Conservation (phyloP, 2,113 vertebrate species). For the Edolisoma coerulescens region DNA sequence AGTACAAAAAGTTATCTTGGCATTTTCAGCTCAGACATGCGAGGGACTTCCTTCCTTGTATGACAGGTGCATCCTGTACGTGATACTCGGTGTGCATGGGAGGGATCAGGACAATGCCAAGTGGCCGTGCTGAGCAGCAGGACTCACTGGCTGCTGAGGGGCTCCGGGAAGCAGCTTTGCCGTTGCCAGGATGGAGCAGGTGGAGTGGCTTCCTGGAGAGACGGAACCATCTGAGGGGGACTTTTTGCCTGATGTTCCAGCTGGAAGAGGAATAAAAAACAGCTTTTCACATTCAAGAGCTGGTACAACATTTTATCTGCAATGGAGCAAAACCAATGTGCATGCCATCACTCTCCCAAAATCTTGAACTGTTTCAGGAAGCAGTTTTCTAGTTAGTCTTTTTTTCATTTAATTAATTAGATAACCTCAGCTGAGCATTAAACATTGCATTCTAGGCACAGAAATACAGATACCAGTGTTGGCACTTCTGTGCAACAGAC, state of each 20-base stretch:
- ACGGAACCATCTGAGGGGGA: conserved; percentile 63
- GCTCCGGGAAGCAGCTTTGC: conserved; percentile 75
- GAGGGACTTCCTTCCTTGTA: background rate
- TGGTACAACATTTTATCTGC: background rate
- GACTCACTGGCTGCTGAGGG: conserved; percentile 75
- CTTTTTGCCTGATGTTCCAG: conserved; percentile 70
- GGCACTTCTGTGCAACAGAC: background rate
- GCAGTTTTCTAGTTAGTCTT: background rate
- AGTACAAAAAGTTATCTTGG: background rate
- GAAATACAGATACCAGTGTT: background rate
- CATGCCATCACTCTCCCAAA: background rate
- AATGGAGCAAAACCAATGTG: background rate
- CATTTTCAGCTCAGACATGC: background rate
- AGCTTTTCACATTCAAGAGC: background rate
- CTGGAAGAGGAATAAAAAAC: conserved; percentile 35
- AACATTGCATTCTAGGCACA: background rate
- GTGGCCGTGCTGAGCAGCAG: background rate
- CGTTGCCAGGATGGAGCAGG: conserved; percentile 64
- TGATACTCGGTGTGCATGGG: background rate
- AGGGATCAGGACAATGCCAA: background rate
- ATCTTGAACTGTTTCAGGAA: background rate
- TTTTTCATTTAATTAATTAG: background rate
- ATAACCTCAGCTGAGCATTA: background rate
- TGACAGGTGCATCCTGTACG: accelerated
- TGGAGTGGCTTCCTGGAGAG: conserved; percentile 55